These are phyloP conservation scores for Aphelenchoides fujianensis DNA, from an alignment of 1,140 invertebrate species.

Conservation along the genomic window DNA sequence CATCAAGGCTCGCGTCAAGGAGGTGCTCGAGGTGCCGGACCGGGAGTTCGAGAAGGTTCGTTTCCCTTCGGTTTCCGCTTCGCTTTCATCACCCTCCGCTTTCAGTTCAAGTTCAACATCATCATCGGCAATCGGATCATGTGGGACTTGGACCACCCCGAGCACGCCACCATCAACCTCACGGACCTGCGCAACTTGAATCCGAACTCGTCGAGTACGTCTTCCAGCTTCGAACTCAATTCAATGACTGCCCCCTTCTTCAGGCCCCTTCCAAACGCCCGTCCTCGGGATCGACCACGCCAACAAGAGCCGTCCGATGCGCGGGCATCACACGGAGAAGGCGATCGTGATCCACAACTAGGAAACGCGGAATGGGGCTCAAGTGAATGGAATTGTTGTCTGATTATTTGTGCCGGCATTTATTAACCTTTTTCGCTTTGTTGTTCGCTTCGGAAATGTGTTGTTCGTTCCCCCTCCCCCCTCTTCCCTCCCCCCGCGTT, in stretches of 20 bases:
- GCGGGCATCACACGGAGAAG: conserved; percentile 94
- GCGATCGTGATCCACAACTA: conserved; percentile 99
- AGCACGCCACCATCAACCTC: conserved; percentile 73
- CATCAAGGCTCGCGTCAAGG: conserved; percentile 86
- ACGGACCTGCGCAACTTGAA: conserved; percentile 68
- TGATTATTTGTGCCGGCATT: not conserved
- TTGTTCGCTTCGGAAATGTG: too few relatives aligned
- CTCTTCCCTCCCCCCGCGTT: too few relatives aligned
- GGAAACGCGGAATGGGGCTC: not conserved
- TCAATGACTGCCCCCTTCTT: conserved; percentile 24
- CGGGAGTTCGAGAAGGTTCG: conserved; percentile 90
- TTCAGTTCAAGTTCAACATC: conserved; percentile 76
- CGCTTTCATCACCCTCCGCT: not conserved
- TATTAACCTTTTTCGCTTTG: not conserved
- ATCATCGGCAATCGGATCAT: conserved; percentile 71
- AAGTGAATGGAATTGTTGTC: too few relatives aligned
- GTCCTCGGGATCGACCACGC: conserved; percentile 97
- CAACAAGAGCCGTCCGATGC: conserved; percentile 92
- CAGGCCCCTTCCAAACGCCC: conserved; percentile 66
- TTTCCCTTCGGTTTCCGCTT: not conserved
- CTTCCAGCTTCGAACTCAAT: conserved; percentile 32
- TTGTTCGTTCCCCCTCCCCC: too few relatives aligned
- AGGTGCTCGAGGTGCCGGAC: conserved; percentile 86
- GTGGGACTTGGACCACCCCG: conserved; percentile 75
- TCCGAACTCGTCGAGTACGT: too few relatives aligned